A percentile compares a stretch with the other conserved stretches of the same genome.
phyloP scores from a whole-genome alignment of 1,140 invertebrate species.

The Potamilus streckersoni region DNA sequence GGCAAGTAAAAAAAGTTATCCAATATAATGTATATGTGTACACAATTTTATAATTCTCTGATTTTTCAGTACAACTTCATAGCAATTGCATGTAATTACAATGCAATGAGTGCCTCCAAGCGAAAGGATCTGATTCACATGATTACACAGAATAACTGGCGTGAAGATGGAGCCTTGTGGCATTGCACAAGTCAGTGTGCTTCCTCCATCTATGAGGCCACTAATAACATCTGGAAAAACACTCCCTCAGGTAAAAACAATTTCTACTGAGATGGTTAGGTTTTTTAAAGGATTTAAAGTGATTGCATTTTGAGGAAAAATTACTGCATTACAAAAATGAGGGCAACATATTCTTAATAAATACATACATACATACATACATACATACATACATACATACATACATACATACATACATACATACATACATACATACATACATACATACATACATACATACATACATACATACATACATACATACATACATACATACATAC shows the following conservation, averaged over 20 bases:
- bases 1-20: no score
- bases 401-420: no score
- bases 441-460: background rate
- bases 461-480: no score
- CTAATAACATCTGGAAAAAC: constrained; percentile 48
- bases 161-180: constrained; percentile 54
- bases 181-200: constrained; percentile 60
- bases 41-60: background rate
- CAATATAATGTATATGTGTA: no score
- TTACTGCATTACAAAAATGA: background rate
- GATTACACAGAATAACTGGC: constrained; percentile 62
- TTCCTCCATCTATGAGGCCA: constrained; percentile 50
- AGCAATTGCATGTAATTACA: constrained; percentile 56
- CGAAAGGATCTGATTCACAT: constrained; percentile 55
- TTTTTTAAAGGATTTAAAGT: background rate
- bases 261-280: background rate
- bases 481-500: background rate
- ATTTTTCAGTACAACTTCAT: constrained; percentile 58
- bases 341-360: background rate
- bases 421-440: background rate
- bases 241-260: constrained; percentile 38
- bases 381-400: no score
- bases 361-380: no score
- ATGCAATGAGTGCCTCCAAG: constrained; percentile 35
- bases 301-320: background rate